phyloP scores from a whole-genome alignment of 1,140 invertebrate species.

The Piezodorus guildinii region DNA sequence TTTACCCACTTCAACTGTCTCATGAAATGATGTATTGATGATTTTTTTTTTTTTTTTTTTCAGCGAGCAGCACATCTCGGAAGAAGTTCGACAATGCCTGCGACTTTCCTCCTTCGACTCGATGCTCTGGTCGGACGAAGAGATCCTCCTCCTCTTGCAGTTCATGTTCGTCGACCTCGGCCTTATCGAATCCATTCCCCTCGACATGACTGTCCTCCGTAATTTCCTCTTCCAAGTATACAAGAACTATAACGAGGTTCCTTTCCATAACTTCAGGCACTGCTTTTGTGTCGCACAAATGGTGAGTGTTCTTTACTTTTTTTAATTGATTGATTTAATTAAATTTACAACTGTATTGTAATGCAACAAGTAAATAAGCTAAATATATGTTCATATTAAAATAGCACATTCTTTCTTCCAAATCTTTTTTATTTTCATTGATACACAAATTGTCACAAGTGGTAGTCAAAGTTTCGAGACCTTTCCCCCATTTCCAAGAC shows the following conservation, averaged over 20 bases:
- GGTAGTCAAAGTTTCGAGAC: too few species aligned
- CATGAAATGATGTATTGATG: too few species aligned
- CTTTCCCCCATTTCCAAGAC: too few species aligned
- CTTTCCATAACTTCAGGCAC: slow-evolving; percentile 82
- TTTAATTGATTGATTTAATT: too few species aligned
- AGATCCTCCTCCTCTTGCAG: slow-evolving; percentile 66
- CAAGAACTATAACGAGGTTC: slow-evolving; percentile 81
- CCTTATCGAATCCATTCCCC: slow-evolving; percentile 62
- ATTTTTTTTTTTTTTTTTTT: slow-evolving; percentile 27
- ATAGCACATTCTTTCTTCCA: too few species aligned
- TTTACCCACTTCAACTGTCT: too few species aligned
- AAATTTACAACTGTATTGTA: too few species aligned
- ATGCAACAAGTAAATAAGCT: too few species aligned
- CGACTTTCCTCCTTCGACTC: slow-evolving; percentile 69
- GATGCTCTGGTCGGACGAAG: slow-evolving; percentile 70
- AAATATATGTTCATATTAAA: too few species aligned
- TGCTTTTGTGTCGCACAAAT: slow-evolving; percentile 85
- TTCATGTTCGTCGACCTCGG: slow-evolving; percentile 75
- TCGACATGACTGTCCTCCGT: slow-evolving; percentile 55
- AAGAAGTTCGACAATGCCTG: slow-evolving; percentile 48
- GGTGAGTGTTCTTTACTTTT: too few species aligned
- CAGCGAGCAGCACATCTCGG: slow-evolving; percentile 50
- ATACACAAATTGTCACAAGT: too few species aligned
- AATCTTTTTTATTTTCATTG: too few species aligned
- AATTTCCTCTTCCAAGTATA: slow-evolving; percentile 69